phyloP scores from a whole-genome alignment of 1,140 invertebrate genomes.

The Steinernema khuongi region DNA sequence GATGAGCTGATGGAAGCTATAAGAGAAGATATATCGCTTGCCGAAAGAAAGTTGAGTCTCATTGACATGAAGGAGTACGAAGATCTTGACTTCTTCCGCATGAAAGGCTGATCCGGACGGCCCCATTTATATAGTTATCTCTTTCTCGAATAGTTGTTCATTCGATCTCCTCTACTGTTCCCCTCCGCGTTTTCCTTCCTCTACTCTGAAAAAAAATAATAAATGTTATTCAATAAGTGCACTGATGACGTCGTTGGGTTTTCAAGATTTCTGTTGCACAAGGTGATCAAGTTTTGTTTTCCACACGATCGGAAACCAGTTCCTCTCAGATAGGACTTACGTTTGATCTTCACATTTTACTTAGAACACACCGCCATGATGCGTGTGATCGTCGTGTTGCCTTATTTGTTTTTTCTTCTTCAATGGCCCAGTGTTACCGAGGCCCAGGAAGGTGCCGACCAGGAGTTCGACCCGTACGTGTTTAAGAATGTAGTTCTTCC shows the following conservation, averaged over 20 bases:
- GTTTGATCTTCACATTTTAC: not conserved
- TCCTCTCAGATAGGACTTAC: not conserved
- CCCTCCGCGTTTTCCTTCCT: no score
- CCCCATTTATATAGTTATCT: not conserved
- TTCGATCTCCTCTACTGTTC: no score
- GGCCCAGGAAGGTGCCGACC: constrained; percentile 66
- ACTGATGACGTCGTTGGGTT: not conserved
- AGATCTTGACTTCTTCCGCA: not conserved
- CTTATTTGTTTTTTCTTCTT: not conserved
- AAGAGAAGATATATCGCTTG: constrained; percentile 66
- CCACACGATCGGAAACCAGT: not conserved
- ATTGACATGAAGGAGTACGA: constrained; percentile 4
- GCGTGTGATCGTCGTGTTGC: not conserved
- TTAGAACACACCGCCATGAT: not conserved
- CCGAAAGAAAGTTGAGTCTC: not conserved
- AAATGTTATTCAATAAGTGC: no score
- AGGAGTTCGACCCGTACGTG: constrained; percentile 76
- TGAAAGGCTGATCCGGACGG: not conserved
- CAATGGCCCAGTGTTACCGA: not conserved
- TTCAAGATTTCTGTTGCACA: not conserved
- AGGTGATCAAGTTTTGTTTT: not conserved
- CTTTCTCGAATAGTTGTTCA: no score
- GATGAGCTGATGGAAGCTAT: constrained; percentile 73
- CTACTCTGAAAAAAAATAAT: no score
- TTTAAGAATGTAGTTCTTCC: constrained; percentile 35